Percentiles rank a stretch among this genome's conserved stretches.
Evolutionary conservation across 2,113 vertebrate genomes (phyloP).

Genomic region (Athene cunicularia): DNA sequence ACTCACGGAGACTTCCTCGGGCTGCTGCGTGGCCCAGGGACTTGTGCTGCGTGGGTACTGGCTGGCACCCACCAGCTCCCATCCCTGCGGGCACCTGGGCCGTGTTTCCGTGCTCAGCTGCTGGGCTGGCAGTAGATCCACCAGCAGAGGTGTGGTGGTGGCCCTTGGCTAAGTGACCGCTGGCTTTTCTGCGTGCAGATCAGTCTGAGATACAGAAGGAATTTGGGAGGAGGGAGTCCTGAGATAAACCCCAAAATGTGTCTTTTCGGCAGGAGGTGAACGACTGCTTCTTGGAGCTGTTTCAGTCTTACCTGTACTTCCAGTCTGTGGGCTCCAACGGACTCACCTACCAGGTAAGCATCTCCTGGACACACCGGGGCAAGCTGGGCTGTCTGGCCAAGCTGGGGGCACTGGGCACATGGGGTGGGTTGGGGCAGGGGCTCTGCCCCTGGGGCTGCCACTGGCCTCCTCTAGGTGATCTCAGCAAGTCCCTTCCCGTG

Average conservation of each 20-base stretch:
- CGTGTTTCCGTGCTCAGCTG: rapidly evolving
- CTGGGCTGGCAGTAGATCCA: not conserved
- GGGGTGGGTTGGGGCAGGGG: not conserved
- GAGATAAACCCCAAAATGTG: not conserved
- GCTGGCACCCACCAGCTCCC: not conserved
- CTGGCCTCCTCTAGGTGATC: not conserved
- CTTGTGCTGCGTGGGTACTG: not conserved
- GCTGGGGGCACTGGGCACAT: not conserved
- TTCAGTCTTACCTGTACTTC: constrained; percentile 93
- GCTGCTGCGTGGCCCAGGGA: not conserved
- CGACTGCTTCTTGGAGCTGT: constrained; percentile 93
- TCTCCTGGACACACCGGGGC: rapidly evolving
- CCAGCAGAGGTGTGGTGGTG: not conserved
- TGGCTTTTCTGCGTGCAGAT: not conserved
- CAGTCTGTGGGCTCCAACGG: constrained; percentile 85
- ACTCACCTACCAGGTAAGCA: constrained; percentile 88
- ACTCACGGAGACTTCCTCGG: rapidly evolving
- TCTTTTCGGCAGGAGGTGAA: constrained; percentile 83
- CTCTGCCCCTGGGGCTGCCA: not conserved
- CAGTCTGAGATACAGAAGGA: not conserved
- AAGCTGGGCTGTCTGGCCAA: not conserved
- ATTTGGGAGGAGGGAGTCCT: not conserved
- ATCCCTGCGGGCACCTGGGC: not conserved
- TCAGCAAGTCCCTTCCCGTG: rapidly evolving
- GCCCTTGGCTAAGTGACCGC: not conserved